A percentile compares a stretch with the other conserved stretches of the same genome.
Evolutionary conservation across 2,113 vertebrate species (phyloP).

Genomic region (Gadus chalcogrammus): DNA sequence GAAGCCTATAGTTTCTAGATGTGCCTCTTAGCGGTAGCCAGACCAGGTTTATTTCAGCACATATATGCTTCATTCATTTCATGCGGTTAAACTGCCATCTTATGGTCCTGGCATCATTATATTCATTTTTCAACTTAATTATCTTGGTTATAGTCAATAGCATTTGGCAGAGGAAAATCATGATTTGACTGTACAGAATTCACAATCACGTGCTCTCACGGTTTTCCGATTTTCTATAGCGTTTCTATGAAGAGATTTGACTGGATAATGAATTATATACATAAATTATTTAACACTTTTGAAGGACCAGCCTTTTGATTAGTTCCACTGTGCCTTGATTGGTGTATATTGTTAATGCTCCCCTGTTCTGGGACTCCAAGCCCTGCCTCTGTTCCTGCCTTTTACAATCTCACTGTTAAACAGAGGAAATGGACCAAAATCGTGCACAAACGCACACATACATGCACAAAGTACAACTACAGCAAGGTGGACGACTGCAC

Average conservation of each 20-base stretch:
- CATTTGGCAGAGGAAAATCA: too few relatives aligned
- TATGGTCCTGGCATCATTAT: background rate
- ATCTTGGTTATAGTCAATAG: background rate
- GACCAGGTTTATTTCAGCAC: constrained; percentile 45
- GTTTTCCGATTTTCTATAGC: too few relatives aligned
- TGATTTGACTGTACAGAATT: too few relatives aligned
- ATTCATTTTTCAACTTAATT: constrained; percentile 1
- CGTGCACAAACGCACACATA: constrained; percentile 8
- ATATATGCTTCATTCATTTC: constrained; percentile 53
- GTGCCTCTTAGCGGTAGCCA: constrained; percentile 38
- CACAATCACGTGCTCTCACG: too few relatives aligned
- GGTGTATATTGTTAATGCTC: constrained; percentile 13
- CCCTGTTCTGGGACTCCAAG: background rate
- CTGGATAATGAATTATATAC: constrained; percentile 13
- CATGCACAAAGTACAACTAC: constrained; percentile 14
- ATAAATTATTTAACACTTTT: constrained; percentile 20
- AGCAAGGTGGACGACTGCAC: constrained; percentile 14
- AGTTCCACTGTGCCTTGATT: constrained; percentile 86
- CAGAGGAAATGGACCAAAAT: constrained; percentile 47
- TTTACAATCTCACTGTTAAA: constrained; percentile 23
- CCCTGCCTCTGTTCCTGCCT: constrained; percentile 12
- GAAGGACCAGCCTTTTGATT: constrained; percentile 81
- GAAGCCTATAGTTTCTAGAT: constrained; percentile 31
- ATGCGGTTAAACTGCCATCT: constrained; percentile 32
- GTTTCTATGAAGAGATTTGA: background rate